These are phyloP conservation scores for Phrynocephalus guinanensis DNA, from an alignment of 2,797 vertebrate genomes.

Conservation along the genomic window DNA sequence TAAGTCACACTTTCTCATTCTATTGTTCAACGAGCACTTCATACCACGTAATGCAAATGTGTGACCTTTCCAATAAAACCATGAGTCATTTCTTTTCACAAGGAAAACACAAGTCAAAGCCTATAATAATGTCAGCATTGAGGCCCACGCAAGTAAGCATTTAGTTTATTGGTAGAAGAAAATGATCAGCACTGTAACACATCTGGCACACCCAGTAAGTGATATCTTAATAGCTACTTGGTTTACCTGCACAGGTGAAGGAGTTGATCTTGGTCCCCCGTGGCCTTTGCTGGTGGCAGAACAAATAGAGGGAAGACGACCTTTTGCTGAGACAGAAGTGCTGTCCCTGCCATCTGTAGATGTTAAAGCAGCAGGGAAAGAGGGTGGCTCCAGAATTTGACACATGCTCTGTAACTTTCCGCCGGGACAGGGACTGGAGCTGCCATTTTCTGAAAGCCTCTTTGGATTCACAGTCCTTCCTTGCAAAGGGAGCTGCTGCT, in stretches of 20 bases:
- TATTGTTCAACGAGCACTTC: background rate
- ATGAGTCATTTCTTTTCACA: background rate
- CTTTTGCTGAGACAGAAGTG: constrained; percentile 75
- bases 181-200: fast-evolving
- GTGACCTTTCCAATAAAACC: background rate
- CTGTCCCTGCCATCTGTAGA: background rate
- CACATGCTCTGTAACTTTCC: constrained; percentile 64
- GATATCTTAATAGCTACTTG: background rate
- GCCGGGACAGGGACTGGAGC: constrained; percentile 53
- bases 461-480: constrained; percentile 74
- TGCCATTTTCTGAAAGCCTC: constrained; percentile 75
- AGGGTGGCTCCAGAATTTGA: constrained; percentile 75
- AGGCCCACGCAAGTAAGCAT: fast-evolving
- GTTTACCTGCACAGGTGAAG: constrained; percentile 78
- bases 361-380: constrained; percentile 67
- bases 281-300: constrained; percentile 61
- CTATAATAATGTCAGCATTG: background rate
- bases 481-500: constrained; percentile 69
- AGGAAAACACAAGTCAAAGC: background rate
- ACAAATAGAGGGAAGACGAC: constrained; percentile 65
- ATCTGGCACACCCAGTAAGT: background rate
- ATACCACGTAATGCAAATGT: background rate
- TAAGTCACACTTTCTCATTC: background rate
- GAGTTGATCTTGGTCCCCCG: constrained; percentile 76
- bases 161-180: background rate